Percentiles rank a stretch among this genome's conserved stretches.
phyloP scores from a whole-genome alignment of 2,113 vertebrate genomes.

The Aptenodytes forsteri region DNA sequence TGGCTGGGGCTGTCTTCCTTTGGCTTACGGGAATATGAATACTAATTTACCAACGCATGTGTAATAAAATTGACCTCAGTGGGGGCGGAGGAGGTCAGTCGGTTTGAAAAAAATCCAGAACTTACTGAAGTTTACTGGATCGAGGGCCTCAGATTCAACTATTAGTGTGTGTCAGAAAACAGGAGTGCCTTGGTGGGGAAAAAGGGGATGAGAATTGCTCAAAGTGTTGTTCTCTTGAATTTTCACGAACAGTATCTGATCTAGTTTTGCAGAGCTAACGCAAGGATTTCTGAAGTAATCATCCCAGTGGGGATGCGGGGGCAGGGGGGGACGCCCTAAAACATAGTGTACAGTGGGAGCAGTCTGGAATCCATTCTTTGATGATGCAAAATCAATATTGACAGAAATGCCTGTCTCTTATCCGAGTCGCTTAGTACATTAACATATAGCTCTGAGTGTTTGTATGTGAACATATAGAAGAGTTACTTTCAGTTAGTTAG shows the following conservation, averaged over 20 bases:
- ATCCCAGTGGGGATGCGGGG: no score
- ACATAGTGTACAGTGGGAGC: not conserved
- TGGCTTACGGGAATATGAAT: fast-evolving
- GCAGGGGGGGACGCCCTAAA: not conserved
- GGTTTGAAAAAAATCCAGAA: not conserved
- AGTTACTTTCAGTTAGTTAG: not conserved
- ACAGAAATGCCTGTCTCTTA: not conserved
- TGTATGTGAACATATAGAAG: not conserved
- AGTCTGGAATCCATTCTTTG: not conserved
- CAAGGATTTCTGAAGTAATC: not conserved
- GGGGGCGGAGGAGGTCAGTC: not conserved
- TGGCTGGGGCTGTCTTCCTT: not conserved
- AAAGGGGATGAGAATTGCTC: not conserved
- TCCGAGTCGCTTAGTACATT: not conserved
- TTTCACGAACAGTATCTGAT: not conserved
- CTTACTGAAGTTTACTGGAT: not conserved
- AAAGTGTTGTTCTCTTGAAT: not conserved
- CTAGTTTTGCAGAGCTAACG: not conserved
- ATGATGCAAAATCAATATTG: not conserved
- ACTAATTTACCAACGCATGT: fast-evolving
- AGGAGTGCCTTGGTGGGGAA: not conserved
- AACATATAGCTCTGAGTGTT: not conserved
- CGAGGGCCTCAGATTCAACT: not conserved
- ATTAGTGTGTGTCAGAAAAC: not conserved
- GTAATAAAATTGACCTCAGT: not conserved